phyloP scores from a whole-genome alignment of 2,888 invertebrate genomes.

The Hecatera dysodea region DNA sequence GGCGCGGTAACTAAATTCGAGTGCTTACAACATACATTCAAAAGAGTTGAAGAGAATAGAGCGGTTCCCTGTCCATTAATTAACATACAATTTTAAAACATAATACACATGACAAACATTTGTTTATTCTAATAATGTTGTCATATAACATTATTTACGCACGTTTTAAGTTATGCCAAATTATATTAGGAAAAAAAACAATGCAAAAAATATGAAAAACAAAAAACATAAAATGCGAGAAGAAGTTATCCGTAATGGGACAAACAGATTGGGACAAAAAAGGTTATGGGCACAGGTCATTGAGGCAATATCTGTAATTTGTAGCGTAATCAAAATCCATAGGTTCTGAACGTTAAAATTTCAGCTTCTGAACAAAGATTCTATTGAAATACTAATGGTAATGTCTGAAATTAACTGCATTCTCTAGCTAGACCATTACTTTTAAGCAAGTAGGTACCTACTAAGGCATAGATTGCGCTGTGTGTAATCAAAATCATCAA shows the following conservation, averaged over 20 bases:
- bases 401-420: not conserved
- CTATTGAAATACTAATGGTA: not conserved
- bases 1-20: slow-evolving; percentile 30
- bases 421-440: not conserved
- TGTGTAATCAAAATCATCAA: not conserved
- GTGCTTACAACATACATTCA: slow-evolving; percentile 6
- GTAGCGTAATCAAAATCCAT: not conserved
- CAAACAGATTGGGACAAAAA: slow-evolving; percentile 7
- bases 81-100: no score
- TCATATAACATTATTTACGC: no score
- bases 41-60: slow-evolving; percentile 6
- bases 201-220: no score
- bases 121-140: no score
- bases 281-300: slow-evolving; percentile 13
- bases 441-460: not conserved
- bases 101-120: no score
- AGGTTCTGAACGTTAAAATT: no score
- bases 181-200: no score
- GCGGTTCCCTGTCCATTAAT: no score
- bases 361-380: not conserved
- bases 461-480: no score
- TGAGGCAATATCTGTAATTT: not conserved
- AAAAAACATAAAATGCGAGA: no score
- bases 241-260: no score
- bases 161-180: no score